These are phyloP conservation scores for Acanthaster planci DNA, from an alignment of 35 echinoderm and acorn worm species.

Conservation along the genomic window DNA sequence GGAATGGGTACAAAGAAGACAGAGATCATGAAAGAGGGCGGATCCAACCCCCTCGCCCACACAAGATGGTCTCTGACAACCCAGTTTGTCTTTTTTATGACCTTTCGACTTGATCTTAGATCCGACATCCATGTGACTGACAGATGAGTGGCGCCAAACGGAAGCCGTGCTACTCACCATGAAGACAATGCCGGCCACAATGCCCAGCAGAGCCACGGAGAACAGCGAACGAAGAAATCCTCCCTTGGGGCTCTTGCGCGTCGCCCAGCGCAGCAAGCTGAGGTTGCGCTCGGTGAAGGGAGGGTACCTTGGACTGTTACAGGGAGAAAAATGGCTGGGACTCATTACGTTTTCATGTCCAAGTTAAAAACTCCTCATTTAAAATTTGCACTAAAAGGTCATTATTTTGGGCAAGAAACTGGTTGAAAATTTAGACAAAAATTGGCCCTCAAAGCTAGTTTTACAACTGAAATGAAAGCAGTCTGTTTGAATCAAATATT, in stretches of 20 bases:
- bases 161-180: neutral
- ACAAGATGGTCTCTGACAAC: too few relatives aligned
- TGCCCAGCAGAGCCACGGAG: neutral
- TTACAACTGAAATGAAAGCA: too few relatives aligned
- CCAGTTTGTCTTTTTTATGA: too few relatives aligned
- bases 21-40: too few relatives aligned
- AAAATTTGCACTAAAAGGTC: neutral
- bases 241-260: slow-evolving; percentile 13
- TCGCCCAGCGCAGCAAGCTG: neutral
- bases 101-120: too few relatives aligned
- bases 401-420: neutral
- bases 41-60: too few relatives aligned
- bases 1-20: too few relatives aligned
- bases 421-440: too few relatives aligned
- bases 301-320: slow-evolving; percentile 33
- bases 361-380: neutral
- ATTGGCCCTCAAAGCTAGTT: too few relatives aligned
- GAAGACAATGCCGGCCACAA: neutral
- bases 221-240: neutral
- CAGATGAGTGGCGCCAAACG: too few relatives aligned
- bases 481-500: too few relatives aligned
- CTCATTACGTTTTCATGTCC: neutral
- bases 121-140: too few relatives aligned
- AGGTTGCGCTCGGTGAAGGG: slow-evolving; percentile 34
- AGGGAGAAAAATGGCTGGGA: neutral